Percentiles rank a stretch among this genome's conserved stretches.
Conservation (phyloP, 2,888 invertebrate species). For the Molanna angustata region DNA sequence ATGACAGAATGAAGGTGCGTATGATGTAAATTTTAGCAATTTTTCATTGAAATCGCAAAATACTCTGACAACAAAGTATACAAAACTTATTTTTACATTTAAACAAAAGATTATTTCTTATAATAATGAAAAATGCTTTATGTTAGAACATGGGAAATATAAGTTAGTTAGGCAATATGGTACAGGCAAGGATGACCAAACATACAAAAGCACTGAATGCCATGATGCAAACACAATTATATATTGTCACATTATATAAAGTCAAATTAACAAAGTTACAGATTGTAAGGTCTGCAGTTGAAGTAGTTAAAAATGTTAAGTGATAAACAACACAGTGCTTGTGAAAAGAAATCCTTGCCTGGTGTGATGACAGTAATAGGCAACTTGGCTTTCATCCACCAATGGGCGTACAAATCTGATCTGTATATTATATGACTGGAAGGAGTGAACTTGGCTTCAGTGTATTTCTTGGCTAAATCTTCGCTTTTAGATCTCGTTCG, state of each 20-base stretch:
- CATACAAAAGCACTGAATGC: slow-evolving; percentile 54
- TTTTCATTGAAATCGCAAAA: too few relatives aligned
- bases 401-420: slow-evolving; percentile 85
- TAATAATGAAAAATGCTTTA: too few relatives aligned
- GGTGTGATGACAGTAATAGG: slow-evolving; percentile 62
- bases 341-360: slow-evolving; percentile 55
- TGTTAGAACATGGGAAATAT: too few relatives aligned
- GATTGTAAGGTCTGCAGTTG: slow-evolving; percentile 9
- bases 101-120: too few relatives aligned
- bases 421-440: slow-evolving; percentile 63
- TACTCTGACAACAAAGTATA: too few relatives aligned
- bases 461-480: slow-evolving; percentile 50
- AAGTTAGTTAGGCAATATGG: slow-evolving; percentile 41
- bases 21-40: too few relatives aligned
- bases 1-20: too few relatives aligned
- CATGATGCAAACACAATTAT: slow-evolving; percentile 22
- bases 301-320: slow-evolving; percentile 14
- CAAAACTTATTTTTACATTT: too few relatives aligned
- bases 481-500: slow-evolving; percentile 51
- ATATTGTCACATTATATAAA: slow-evolving; percentile 15
- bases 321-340: slow-evolving; percentile 29
- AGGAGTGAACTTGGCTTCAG: slow-evolving; percentile 45
- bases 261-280: slow-evolving; percentile 14
- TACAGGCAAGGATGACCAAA: slow-evolving; percentile 61
- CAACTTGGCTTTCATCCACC: slow-evolving; percentile 89